Evolutionary conservation across 2,888 invertebrate species (phyloP).

Genomic region (Hypena proboscidalis): DNA sequence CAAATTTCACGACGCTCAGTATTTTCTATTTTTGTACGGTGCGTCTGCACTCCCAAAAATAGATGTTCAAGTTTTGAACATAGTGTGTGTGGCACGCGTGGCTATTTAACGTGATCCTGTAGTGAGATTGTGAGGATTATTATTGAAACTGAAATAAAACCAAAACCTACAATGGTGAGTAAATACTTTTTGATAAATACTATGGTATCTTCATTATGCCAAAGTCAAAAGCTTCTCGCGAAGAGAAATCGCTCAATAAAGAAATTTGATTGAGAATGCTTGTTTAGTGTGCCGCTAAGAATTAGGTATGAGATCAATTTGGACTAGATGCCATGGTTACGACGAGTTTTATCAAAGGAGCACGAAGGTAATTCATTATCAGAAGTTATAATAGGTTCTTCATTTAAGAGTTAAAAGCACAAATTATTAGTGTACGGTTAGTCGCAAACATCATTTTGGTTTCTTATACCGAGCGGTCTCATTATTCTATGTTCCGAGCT

Average conservation of each 20-base stretch:
- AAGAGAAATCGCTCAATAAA: too few relatives aligned
- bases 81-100: conserved; percentile 46
- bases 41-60: conserved; percentile 75
- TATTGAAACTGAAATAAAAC: conserved; percentile 13
- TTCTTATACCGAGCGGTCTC: conserved; percentile 4
- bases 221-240: neutral
- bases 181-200: conserved; percentile 28
- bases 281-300: conserved; percentile 24
- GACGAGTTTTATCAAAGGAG: conserved; percentile 37
- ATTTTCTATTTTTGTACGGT: conserved; percentile 71
- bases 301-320: conserved; percentile 62
- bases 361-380: conserved; percentile 24
- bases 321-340: conserved; percentile 59
- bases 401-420: too few relatives aligned
- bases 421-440: neutral
- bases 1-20: conserved; percentile 54
- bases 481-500: too few relatives aligned
- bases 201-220: neutral
- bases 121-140: conserved; percentile 27
- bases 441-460: conserved; percentile 4
- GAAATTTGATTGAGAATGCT: too few relatives aligned
- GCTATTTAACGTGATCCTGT: conserved; percentile 40
- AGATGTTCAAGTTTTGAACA: conserved; percentile 67
- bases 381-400: too few relatives aligned
- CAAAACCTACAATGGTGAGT: conserved; percentile 48